Evolutionary conservation across 1,140 invertebrate genomes (phyloP).

Genomic region (Ooceraea biroi): DNA sequence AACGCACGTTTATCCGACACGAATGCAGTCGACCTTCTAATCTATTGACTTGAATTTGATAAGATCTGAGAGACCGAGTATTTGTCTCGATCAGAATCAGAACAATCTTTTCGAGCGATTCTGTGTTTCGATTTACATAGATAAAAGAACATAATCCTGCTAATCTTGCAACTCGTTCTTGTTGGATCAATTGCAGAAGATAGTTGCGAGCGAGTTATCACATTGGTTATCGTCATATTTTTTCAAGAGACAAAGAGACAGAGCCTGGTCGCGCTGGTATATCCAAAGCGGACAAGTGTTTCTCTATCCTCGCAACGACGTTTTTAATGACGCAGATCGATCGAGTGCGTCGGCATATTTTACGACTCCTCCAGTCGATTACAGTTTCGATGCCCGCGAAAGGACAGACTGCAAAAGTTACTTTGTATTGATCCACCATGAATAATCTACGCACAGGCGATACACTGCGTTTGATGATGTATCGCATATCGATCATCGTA

Average conservation of each 20-base stretch:
- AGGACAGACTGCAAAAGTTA: neutral
- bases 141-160: too few species aligned
- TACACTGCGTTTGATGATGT: slow-evolving; percentile 2
- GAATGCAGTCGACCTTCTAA: neutral
- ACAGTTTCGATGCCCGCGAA: neutral
- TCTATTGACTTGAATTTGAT: too few species aligned
- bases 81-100: too few species aligned
- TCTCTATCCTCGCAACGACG: neutral
- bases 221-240: neutral
- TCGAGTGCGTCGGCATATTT: neutral
- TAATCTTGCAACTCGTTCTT: too few species aligned
- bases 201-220: neutral
- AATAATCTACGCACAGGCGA: slow-evolving; percentile 27
- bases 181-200: too few species aligned
- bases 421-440: slow-evolving; percentile 36
- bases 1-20: neutral
- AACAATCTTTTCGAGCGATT: too few species aligned
- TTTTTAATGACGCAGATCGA: neutral
- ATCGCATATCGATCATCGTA: slow-evolving; percentile 20
- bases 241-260: neutral
- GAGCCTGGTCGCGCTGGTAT: neutral
- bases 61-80: too few species aligned
- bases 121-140: too few species aligned
- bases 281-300: neutral
- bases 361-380: slow-evolving; percentile 1